phyloP scores from a whole-genome alignment of 2,888 invertebrate genomes.

The Aleiodes leptofemur region DNA sequence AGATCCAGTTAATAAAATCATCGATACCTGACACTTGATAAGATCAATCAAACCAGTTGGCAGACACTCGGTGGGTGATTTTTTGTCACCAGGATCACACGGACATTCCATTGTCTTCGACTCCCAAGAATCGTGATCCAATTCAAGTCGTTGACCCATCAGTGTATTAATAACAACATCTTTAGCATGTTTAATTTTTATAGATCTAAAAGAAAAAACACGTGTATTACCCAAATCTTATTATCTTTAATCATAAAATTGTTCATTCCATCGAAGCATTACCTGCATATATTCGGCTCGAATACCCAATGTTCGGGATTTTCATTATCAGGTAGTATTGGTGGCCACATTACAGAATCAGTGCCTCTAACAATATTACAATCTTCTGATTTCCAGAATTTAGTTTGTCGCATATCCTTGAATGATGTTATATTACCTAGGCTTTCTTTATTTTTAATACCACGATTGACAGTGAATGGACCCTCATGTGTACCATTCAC shows the following conservation, averaged over 20 bases:
- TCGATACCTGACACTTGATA: slow-evolving; percentile 64
- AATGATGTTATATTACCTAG: slow-evolving; percentile 77
- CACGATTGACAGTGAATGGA: slow-evolving; percentile 78
- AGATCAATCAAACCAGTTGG: slow-evolving; percentile 78
- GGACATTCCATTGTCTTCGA: slow-evolving; percentile 77
- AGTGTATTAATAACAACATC: slow-evolving; percentile 75
- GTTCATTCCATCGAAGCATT: slow-evolving; percentile 4
- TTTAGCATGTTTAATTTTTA: slow-evolving; percentile 66
- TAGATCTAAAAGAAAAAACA: slow-evolving; percentile 31
- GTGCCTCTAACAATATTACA: slow-evolving; percentile 79
- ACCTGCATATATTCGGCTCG: slow-evolving; percentile 79
- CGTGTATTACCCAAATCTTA: background rate
- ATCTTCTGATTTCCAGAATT: slow-evolving; percentile 73
- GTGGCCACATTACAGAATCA: slow-evolving; percentile 78
- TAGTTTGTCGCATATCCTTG: slow-evolving; percentile 69
- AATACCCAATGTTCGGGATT: slow-evolving; percentile 76
- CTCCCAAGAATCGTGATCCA: slow-evolving; percentile 75
- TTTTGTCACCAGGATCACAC: slow-evolving; percentile 76
- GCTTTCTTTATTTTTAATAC: slow-evolving; percentile 75
- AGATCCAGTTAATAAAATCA: background rate
- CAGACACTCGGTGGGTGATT: slow-evolving; percentile 75
- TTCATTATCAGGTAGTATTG: slow-evolving; percentile 70
- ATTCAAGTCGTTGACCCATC: slow-evolving; percentile 76
- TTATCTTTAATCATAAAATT: background rate
- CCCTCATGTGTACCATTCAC: slow-evolving; percentile 77